A percentile compares a stretch with the other conserved stretches of the same genome.
phyloP scores from a whole-genome alignment of 2,113 vertebrate genomes.

The Nanger granti region DNA sequence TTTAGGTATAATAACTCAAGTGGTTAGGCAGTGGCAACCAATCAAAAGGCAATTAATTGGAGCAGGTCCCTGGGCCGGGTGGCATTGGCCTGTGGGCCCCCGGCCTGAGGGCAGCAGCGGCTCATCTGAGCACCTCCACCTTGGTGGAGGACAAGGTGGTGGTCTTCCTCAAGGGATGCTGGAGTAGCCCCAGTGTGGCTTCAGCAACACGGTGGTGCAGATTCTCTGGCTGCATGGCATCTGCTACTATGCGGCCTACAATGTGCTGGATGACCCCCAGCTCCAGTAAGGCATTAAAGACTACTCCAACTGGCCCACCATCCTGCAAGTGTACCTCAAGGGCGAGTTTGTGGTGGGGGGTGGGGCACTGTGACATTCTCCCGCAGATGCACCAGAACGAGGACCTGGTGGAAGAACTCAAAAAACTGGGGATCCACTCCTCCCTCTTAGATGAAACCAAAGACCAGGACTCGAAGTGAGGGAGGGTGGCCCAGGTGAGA shows the following conservation, averaged over 20 bases:
- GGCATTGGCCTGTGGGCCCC: neutral
- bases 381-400: conserved; percentile 99
- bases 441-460: conserved; percentile 85
- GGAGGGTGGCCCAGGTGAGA: neutral
- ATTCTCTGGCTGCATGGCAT: neutral
- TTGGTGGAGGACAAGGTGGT: neutral
- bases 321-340: conserved; percentile 95
- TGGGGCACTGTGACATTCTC: conserved; percentile 91
- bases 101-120: neutral
- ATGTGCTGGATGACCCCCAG: neutral
- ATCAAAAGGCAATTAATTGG: neutral
- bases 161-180: neutral
- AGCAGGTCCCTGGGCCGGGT: neutral
- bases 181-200: neutral
- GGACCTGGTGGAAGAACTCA: conserved; percentile 94
- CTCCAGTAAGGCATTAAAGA: conserved; percentile 87
- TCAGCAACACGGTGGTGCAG: neutral
- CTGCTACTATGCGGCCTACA: neutral
- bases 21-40: neutral
- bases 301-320: conserved; percentile 98
- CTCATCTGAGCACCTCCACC: neutral
- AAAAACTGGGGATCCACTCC: conserved; percentile 92
- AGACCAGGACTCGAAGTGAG: conserved; percentile 88
- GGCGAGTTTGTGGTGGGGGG: conserved; percentile 94
- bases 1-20: neutral